Conservation (phyloP, 2,888 invertebrate species). For the Galeopsomyia nigrocyanea region DNA sequence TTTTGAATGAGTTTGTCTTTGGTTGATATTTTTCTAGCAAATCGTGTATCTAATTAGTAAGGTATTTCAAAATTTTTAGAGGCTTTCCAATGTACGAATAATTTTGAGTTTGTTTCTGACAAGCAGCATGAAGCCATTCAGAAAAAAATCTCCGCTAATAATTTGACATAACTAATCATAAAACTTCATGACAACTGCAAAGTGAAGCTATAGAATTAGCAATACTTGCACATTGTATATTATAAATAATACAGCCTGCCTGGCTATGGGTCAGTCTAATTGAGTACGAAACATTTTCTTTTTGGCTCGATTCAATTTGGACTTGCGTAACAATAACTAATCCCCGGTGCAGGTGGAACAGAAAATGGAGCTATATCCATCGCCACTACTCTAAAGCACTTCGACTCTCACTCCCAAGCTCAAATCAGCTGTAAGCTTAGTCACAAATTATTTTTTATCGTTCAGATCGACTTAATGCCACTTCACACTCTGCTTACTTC, state of each 20-base stretch:
- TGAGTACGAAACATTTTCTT: constrained; percentile 31
- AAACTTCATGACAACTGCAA: no score
- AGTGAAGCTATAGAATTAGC: not conserved
- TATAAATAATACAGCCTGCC: not conserved
- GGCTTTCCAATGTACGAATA: no score
- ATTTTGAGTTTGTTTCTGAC: not conserved
- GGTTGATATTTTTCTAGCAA: constrained; percentile 5
- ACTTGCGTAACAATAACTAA: constrained; percentile 43
- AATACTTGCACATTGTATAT: not conserved
- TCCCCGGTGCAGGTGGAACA: constrained; percentile 66
- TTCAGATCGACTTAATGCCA: constrained; percentile 11
- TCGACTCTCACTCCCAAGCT: constrained; percentile 64
- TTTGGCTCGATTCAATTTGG: constrained; percentile 29
- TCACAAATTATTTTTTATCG: constrained; percentile 50
- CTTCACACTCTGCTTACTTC: not conserved
- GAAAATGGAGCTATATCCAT: constrained; percentile 63
- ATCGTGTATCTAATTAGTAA: not conserved
- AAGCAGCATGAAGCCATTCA: not conserved
- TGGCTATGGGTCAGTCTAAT: constrained; percentile 17
- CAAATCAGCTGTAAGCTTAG: constrained; percentile 67
- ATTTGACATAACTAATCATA: no score
- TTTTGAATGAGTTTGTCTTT: no score
- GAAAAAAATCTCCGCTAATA: not conserved
- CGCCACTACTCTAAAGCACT: constrained; percentile 64
- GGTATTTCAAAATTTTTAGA: no score